These are phyloP conservation scores for Ailurus styani DNA, from an alignment of 2,113 vertebrate genomes.

Conservation along the genomic window DNA sequence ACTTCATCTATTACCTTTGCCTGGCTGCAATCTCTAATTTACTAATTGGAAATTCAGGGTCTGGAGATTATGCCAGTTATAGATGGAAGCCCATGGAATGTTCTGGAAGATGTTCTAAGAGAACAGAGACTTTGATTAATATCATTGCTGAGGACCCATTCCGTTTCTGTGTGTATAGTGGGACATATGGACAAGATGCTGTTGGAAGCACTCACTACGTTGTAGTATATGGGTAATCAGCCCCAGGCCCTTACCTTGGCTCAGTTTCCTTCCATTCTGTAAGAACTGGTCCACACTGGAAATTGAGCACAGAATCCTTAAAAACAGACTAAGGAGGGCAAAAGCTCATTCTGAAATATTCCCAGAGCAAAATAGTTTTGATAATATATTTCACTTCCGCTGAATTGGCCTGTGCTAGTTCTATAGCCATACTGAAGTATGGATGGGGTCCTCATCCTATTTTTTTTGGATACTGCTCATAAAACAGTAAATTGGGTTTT, in stretches of 20 bases:
- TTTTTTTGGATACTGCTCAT: constrained; percentile 23
- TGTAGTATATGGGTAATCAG: not conserved
- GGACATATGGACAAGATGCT: not conserved
- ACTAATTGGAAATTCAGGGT: not conserved
- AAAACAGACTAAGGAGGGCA: not conserved
- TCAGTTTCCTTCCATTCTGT: not conserved
- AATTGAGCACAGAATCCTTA: not conserved
- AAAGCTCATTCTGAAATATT: constrained; percentile 57
- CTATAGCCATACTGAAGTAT: not conserved
- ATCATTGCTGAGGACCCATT: fast-evolving
- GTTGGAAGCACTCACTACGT: not conserved
- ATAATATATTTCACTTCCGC: not conserved
- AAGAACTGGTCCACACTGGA: not conserved
- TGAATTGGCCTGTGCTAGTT: constrained; percentile 13
- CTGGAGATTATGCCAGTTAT: not conserved
- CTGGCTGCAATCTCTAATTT: not conserved
- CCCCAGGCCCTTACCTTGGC: not conserved
- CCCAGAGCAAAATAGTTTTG: not conserved
- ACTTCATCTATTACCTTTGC: not conserved
- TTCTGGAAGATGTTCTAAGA: not conserved
- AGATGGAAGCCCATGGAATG: not conserved
- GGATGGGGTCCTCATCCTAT: not conserved
- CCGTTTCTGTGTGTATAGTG: not conserved
- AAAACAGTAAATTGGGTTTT: not conserved
- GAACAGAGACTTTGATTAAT: not conserved